A percentile compares a stretch with the other conserved stretches of the same genome.
These are phyloP conservation scores for Eucidaris tribuloides DNA, from an alignment of 35 echinoderm and acorn worm species.

Conservation along the genomic window DNA sequence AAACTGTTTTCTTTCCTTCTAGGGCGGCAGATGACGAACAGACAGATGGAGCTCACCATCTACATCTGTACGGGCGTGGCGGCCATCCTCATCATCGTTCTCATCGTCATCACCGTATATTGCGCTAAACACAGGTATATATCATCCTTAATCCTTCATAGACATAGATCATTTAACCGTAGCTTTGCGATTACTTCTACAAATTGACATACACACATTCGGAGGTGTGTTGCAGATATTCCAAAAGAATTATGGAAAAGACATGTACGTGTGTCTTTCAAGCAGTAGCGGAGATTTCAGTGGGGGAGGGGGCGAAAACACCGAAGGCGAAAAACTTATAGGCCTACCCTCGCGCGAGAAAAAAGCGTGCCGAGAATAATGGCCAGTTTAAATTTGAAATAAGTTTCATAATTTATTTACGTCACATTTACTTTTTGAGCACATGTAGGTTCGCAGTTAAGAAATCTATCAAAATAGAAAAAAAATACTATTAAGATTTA, in stretches of 20 bases:
- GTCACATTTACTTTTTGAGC: no score
- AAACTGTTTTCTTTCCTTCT: neutral
- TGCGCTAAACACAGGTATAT: conserved; percentile 32
- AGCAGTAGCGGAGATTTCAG: no score
- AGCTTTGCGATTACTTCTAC: neutral
- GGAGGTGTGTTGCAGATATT: neutral
- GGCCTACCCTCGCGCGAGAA: no score
- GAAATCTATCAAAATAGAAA: no score
- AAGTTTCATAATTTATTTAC: no score
- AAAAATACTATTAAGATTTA: no score
- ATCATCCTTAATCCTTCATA: neutral
- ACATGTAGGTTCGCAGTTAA: no score
- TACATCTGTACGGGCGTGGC: conserved; percentile 4
- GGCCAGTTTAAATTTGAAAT: no score
- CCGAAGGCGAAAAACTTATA: no score
- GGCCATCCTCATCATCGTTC: conserved; percentile 9
- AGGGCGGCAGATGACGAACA: neutral
- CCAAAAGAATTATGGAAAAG: neutral
- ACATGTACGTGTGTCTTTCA: neutral
- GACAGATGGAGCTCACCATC: conserved; percentile 11
- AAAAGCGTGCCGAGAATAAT: no score
- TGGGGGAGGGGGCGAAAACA: no score
- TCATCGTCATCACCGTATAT: conserved; percentile 13
- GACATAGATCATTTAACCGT: neutral
- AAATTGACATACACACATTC: neutral